These are phyloP conservation scores for Mimumesa dahlbomi DNA, from an alignment of 2,888 invertebrate genomes.

Conservation along the genomic window DNA sequence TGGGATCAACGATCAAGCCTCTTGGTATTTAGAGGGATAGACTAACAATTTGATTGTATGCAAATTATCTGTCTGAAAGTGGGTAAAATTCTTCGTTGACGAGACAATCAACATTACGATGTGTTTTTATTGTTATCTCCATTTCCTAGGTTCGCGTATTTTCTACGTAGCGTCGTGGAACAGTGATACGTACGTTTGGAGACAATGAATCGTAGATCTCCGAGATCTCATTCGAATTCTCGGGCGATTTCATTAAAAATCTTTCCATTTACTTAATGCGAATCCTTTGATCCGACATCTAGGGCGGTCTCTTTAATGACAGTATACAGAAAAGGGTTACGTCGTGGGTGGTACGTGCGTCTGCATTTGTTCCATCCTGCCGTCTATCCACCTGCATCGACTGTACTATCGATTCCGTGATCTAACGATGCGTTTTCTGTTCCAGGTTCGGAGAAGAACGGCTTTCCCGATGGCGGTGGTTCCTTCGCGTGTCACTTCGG, in stretches of 20 bases:
- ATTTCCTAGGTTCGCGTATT: neutral
- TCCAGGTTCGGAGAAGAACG: conserved; percentile 74
- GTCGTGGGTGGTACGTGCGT: conserved; percentile 50
- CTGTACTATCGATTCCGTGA: conserved; percentile 27
- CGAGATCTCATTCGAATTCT: conserved; percentile 18
- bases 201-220: conserved; percentile 39
- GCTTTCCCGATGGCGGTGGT: conserved; percentile 63
- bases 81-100: too few relatives aligned
- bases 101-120: too few relatives aligned
- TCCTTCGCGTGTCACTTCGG: conserved; percentile 70
- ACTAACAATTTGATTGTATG: neutral
- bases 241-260: conserved; percentile 48
- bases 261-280: conserved; percentile 41
- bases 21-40: too few relatives aligned
- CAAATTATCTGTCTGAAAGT: too few relatives aligned
- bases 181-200: neutral
- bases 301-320: conserved; percentile 53
- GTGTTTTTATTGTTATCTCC: too few relatives aligned
- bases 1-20: too few relatives aligned
- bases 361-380: conserved; percentile 39
- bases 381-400: conserved; percentile 31
- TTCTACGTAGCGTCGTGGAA: neutral
- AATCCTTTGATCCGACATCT: conserved; percentile 36
- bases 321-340: conserved; percentile 30
- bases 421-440: conserved; percentile 23